phyloP scores from a whole-genome alignment of 2,888 invertebrate species.

The Iphiclides podalirius region DNA sequence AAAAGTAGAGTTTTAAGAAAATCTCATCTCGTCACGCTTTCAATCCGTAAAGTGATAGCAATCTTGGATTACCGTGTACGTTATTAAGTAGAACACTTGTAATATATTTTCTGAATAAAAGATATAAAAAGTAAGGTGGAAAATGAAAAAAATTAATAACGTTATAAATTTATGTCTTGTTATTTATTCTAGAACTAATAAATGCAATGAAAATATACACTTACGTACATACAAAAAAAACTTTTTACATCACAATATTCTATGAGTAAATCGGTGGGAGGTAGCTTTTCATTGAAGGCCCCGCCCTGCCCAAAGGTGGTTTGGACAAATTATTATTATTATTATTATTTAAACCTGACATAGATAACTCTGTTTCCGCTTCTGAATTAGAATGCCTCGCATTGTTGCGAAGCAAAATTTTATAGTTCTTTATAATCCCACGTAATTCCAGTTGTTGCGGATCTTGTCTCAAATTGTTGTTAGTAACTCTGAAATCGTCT shows the following conservation, averaged over 20 bases:
- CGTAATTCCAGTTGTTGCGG: conserved; percentile 55
- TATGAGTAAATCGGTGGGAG: conserved; percentile 64
- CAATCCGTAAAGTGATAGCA: conserved; percentile 52
- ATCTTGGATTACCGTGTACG: conserved; percentile 31
- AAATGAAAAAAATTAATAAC: background rate
- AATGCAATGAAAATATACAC: conserved; percentile 50
- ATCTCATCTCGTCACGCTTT: conserved; percentile 68
- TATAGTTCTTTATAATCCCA: conserved; percentile 68
- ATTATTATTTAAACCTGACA: conserved; percentile 51
- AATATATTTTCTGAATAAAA: background rate
- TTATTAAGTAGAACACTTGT: background rate
- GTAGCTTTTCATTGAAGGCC: conserved; percentile 67
- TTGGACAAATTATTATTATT: conserved; percentile 39
- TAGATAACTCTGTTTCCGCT: conserved; percentile 41
- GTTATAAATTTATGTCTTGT: background rate
- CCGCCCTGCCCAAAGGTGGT: conserved; percentile 68
- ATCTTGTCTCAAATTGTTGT: conserved; percentile 40
- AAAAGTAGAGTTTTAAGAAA: conserved; percentile 47
- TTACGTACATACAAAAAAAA: conserved; percentile 57
- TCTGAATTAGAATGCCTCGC: conserved; percentile 42
- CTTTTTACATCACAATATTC: conserved; percentile 21
- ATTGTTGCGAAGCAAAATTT: conserved; percentile 63
- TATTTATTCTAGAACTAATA: conserved; percentile 34
- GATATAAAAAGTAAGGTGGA: background rate
- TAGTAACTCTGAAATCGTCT: conserved; percentile 30